phyloP scores from a whole-genome alignment of 2,888 invertebrate species.

The Dioctria linearis region DNA sequence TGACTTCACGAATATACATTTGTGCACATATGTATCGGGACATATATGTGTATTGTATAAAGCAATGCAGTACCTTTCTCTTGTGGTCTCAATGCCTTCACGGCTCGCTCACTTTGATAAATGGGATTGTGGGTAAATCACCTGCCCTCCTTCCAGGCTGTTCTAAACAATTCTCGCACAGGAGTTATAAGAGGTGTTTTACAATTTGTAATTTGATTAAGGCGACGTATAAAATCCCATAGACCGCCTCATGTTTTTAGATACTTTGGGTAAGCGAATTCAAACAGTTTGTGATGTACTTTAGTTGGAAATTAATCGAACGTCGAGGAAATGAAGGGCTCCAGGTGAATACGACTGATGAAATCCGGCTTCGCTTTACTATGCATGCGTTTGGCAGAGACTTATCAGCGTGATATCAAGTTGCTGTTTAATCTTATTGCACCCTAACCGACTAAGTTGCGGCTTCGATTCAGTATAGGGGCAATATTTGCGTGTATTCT shows the following conservation, averaged over 20 bases:
- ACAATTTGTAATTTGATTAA: conserved; percentile 48
- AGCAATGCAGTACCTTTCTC: conserved; percentile 44
- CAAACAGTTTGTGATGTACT: conserved; percentile 29
- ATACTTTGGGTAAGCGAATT: conserved; percentile 27
- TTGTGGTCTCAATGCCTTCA: conserved; percentile 51
- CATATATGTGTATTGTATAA: conserved; percentile 6
- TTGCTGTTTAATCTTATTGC: conserved; percentile 31
- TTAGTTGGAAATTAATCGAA: conserved; percentile 45
- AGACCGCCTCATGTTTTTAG: conserved; percentile 44
- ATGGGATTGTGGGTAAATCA: conserved; percentile 46
- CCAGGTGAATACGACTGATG: conserved; percentile 16
- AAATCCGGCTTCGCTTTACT: background rate
- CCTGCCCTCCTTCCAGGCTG: background rate
- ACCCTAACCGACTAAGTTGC: conserved; percentile 1
- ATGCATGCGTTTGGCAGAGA: background rate
- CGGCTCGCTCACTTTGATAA: conserved; percentile 51
- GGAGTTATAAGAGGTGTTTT: conserved; percentile 46
- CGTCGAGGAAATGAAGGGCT: conserved; percentile 35
- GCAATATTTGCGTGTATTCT: background rate
- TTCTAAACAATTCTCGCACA: background rate
- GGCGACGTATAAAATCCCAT: conserved; percentile 45
- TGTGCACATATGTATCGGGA: background rate
- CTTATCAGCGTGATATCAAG: conserved; percentile 25
- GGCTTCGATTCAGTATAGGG: background rate
- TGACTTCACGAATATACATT: conserved; percentile 32